phyloP scores from a whole-genome alignment of 2,888 invertebrate species.

The Euproctis similis region DNA sequence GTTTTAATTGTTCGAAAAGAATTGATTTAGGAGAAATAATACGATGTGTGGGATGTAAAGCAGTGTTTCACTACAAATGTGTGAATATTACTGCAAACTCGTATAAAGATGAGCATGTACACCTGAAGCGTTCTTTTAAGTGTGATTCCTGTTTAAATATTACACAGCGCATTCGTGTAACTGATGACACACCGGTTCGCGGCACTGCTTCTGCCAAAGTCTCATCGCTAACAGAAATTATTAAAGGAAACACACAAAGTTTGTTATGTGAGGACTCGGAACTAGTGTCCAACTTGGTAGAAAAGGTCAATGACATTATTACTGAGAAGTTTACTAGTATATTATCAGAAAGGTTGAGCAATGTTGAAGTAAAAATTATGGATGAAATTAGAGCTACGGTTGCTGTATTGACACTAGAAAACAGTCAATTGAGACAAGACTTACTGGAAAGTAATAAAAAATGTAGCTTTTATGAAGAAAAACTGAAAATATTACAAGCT shows the following conservation, averaged over 20 bases:
- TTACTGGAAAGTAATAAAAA: neutral
- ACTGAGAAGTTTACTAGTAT: too few species aligned
- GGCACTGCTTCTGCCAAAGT: neutral
- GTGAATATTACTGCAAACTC: conserved; percentile 2
- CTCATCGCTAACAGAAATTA: too few species aligned
- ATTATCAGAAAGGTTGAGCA: too few species aligned
- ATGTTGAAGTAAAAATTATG: conserved; percentile 1
- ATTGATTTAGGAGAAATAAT: conserved; percentile 1
- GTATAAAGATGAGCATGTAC: neutral
- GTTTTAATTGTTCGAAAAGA: neutral
- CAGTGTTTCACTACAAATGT: conserved; percentile 4
- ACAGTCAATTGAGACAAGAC: neutral
- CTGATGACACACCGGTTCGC: conserved; percentile 1
- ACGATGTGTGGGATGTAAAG: conserved; percentile 4
- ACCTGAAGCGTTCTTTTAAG: conserved; percentile 4
- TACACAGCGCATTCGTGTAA: conserved; percentile 1
- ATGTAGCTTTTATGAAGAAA: neutral
- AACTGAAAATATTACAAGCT: neutral
- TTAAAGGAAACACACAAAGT: too few species aligned
- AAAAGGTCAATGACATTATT: too few species aligned
- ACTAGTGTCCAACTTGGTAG: too few species aligned
- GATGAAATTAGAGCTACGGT: conserved; percentile 1
- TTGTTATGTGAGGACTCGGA: too few species aligned
- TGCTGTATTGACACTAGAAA: conserved; percentile 1
- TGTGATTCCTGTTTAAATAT: conserved; percentile 4